Conservation (phyloP, 1,140 invertebrate genomes). For the Lethrus apterus region DNA sequence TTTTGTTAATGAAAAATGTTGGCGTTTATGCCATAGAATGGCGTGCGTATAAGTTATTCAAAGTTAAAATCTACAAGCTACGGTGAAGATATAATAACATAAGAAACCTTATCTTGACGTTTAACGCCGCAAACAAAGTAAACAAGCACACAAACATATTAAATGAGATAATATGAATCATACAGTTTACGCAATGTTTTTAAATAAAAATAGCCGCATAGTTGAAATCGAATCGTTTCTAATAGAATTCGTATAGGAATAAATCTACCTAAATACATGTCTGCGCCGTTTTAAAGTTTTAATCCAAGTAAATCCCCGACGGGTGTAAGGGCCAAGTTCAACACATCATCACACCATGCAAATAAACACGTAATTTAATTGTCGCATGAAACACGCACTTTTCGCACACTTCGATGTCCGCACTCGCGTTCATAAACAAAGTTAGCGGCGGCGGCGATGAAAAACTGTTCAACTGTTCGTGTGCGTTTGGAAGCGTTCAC, state of each 20-base stretch:
- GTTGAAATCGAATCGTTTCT: not conserved
- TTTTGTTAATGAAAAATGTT: too few species aligned
- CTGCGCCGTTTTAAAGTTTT: slow-evolving; percentile 8
- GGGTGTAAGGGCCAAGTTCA: not conserved
- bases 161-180: slow-evolving; percentile 11
- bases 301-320: slow-evolving; percentile 5
- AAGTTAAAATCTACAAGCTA: too few species aligned
- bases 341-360: slow-evolving; percentile 8
- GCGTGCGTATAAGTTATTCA: too few species aligned
- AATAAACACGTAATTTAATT: not conserved
- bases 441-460: slow-evolving; percentile 1
- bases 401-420: not conserved
- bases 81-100: too few species aligned
- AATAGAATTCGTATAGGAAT: not conserved
- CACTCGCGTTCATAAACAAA: slow-evolving; percentile 14
- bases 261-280: slow-evolving; percentile 18
- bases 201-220: not conserved
- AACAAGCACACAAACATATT: too few species aligned
- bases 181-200: slow-evolving; percentile 6
- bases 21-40: too few species aligned
- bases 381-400: slow-evolving; percentile 9
- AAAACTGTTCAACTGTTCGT: slow-evolving; percentile 5
- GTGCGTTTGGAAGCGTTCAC: slow-evolving; percentile 5
- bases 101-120: too few species aligned
- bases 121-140: too few species aligned